phyloP scores from a whole-genome alignment of 1,140 invertebrate species.

The Archegozetes longisetosus region DNA sequence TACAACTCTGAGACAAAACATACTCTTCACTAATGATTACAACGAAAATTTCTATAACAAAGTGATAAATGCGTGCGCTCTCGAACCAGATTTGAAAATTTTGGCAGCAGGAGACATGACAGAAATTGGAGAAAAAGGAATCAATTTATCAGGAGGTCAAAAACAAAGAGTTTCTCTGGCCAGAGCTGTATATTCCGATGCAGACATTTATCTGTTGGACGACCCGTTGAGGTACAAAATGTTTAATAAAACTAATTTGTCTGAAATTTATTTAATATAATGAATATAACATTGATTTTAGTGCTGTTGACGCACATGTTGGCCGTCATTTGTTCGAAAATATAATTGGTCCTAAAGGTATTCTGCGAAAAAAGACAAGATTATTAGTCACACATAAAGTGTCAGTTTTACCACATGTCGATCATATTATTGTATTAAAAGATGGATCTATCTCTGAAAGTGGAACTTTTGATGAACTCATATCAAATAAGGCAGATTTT shows the following conservation, averaged over 20 bases:
- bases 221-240: slow-evolving; percentile 25
- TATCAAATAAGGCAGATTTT: slow-evolving; percentile 27
- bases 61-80: slow-evolving; percentile 22
- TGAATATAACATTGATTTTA: slow-evolving; percentile 10
- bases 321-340: slow-evolving; percentile 90
- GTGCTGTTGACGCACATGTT: slow-evolving; percentile 82
- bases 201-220: slow-evolving; percentile 30
- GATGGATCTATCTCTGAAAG: slow-evolving; percentile 39
- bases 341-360: slow-evolving; percentile 57
- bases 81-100: slow-evolving; percentile 19
- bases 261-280: background rate
- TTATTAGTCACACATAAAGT: slow-evolving; percentile 23
- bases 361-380: slow-evolving; percentile 49
- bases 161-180: slow-evolving; percentile 31
- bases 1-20: slow-evolving; percentile 32
- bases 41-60: slow-evolving; percentile 24
- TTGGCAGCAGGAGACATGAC: slow-evolving; percentile 31
- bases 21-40: slow-evolving; percentile 38
- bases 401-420: slow-evolving; percentile 59
- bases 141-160: slow-evolving; percentile 32
- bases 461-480: slow-evolving; percentile 32
- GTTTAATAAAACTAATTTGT: background rate
- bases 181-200: slow-evolving; percentile 22
- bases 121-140: slow-evolving; percentile 33
- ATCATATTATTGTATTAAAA: slow-evolving; percentile 69